Base-by-base conservation (phyloP, 1,140 invertebrate genomes). In the Latrodectus geometricus region DNA sequence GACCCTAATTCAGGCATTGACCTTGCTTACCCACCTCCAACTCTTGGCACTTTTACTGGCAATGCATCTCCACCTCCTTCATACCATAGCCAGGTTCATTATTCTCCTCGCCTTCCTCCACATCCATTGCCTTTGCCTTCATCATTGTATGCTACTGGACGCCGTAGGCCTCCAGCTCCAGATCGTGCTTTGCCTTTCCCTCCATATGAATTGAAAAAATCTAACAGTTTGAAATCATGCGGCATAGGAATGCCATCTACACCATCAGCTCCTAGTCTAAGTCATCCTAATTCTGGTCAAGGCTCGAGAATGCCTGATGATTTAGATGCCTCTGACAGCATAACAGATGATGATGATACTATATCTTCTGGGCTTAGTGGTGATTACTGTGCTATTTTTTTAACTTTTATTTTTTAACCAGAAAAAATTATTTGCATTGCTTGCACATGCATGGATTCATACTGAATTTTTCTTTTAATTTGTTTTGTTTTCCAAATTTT, bases 151-250 rank as follows among this genome's bases (percentile, higher is more conserved):
- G 85, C 88, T 21, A 88, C 87, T 65, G 87, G 79, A 14, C 76
- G 88, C 20, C 35, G 88, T 68, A 90, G 88, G 89, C 78, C 87
- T 20, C 68, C 79, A 69, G 82, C 70, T 68, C 80, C 78, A 21
- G 83, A 84, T 14, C 66, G 81, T 52, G 75, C 81, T 88, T 84
- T 88, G 23, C 81, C 87, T 20, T 88, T 89, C 72, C 88, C 88
- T 85, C 87, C 89, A 20, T 90, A 89, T 89, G 90, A 90, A 78
- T 89, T 91, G 84, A 89, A 90, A 88, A 91, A 91, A 88, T 91
- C 91, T 15, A 90, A 89, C 86, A 91, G 91, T 89, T 90, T 91
- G 89, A 90, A 90, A 88, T 87, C 88, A 2, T 77, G 80, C 73
- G 87, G 87, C 66, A 85, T 83, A n/a, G 75, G 84, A 17, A 88